Evolutionary conservation across 2,888 invertebrate genomes (phyloP), one percentile per base, ranked within the genome.

Genomic region (Bibio marci): DNA sequence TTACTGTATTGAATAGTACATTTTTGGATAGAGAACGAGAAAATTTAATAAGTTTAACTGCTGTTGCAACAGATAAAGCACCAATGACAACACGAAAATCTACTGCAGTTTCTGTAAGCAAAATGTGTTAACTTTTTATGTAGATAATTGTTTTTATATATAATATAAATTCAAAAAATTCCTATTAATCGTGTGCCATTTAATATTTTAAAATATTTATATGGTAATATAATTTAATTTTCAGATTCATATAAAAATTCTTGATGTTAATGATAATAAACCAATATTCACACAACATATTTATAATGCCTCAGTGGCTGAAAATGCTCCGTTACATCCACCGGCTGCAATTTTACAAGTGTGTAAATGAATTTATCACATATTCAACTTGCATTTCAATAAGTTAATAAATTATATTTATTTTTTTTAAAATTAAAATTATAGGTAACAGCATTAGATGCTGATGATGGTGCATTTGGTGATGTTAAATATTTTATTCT

Each of bases 261-360:
- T 71, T 19, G 91, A 92, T 56, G 73, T 82, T n/a, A 91, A 92
- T 58, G 91, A 92, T 59, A 87, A 91, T 60, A 63, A 76, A 0
- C 92, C 92, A 0, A 63, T 73, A 33, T 92, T 94, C 58, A 73
- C 71, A 0, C 78, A 80, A 48, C 71, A 73, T 35, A 71, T 71
- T 8, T 91, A 88, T 58, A 73, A 75, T 48, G 76, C 80, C 2
- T 80, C 76, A 0, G 80, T 91, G 12, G 80, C 83, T 0, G 90
- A 91, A 57, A 88, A 86, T 56, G 67, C 83, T 1, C 73, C 80
- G 11, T 59, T 83, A 14, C 74, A 77, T 53, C 85, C 88, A 0
- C 83, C 86, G 0, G 77, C 86, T 1, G 79, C 83, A 1, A 74
- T 92, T 37, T 57, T 90, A 11, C 81, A 86, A 49, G 47, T 47